Evolutionary conservation across 35 echinoderm and acorn worm genomes (phyloP).

Genomic region (Ptychodera flava): DNA sequence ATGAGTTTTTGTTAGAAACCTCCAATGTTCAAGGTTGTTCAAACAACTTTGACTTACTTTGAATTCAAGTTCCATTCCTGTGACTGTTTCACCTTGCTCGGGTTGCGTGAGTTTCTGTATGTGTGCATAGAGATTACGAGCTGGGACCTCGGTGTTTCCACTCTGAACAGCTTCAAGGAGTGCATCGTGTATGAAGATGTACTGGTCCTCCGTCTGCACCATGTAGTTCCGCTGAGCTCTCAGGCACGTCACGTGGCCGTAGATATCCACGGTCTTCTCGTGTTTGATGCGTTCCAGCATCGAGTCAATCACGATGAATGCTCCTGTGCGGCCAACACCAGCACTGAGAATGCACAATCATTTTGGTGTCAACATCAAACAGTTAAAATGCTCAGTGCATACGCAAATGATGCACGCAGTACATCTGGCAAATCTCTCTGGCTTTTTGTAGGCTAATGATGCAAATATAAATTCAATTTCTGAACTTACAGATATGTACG

Average conservation of each 20-base stretch:
- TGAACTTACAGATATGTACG: no score
- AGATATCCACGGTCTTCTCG: constrained; percentile 97
- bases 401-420: no score
- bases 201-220: constrained; percentile 99
- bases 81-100: constrained; percentile 80
- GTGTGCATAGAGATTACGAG: constrained; percentile 91
- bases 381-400: no score
- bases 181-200: constrained; percentile 98
- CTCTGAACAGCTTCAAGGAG: constrained; percentile 89
- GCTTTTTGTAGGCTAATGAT: no score
- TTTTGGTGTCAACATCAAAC: no score
- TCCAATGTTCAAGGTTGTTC: no score
- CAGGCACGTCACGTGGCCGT: constrained; percentile 95
- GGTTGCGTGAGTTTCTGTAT: constrained; percentile 86
- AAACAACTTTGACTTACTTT: no score
- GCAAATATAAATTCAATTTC: no score
- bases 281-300: constrained; percentile 97
- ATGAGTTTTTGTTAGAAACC: no score
- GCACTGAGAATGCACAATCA: constrained; percentile 45
- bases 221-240: constrained; percentile 96
- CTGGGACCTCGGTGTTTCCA: constrained; percentile 91
- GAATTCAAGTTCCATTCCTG: constrained; percentile 99
- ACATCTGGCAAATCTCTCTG: no score
- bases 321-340: constrained; percentile 88
- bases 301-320: constrained; percentile 97